Evolutionary conservation across 2,797 vertebrate genomes (phyloP), one percentile per base, ranked within the genome.

Genomic region (Chrosomus eos): DNA sequence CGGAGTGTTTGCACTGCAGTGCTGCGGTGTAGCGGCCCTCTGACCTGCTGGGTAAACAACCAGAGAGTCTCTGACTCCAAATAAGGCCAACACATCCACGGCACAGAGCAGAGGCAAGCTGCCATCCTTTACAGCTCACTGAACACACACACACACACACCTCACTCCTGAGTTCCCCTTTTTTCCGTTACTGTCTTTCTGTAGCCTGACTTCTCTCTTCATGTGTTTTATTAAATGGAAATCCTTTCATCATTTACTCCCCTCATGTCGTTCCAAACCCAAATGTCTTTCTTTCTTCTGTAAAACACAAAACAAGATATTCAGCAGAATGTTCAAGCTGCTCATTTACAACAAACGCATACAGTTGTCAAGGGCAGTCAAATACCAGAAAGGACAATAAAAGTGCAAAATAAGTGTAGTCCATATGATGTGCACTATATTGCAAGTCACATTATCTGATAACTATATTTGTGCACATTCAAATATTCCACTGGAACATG

Each of bases 1-100:
- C 43, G 16, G 38, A 48, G 67, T 81, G 80, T 90, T 87, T 86
- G 73, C 76, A 53, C 72, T 75, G 71, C 82, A 84, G 77, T 76
- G 75, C 64, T 62, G 72, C 55, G 38, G 80, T 84, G 81, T 74
- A 66, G 48, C 26, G 67, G 80, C 53, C 80, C 81, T 82, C 58
- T 88, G 87, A 91, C 83, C 87, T 64, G 74, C 78, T 80, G 82
- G 51, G 84, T 89, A 89, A 90, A 89, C 48, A 85, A 74, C 76
- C 45, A 74, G 43, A 87, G 64, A 79, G 73, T 48, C 55, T 51
- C 81, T 75, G 70, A 82, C 83, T 86, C 86, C 87, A 90, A 88
- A 90, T 90, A 85, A 88, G 90, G 88, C 80, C 84, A 85, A 82
- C 43, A 53, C 67, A 71, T 75, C 77, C 80, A 73, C 67, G 62